These are phyloP conservation scores for Budorcas taxicolor DNA, from an alignment of 2,113 vertebrate species.

Conservation along the genomic window DNA sequence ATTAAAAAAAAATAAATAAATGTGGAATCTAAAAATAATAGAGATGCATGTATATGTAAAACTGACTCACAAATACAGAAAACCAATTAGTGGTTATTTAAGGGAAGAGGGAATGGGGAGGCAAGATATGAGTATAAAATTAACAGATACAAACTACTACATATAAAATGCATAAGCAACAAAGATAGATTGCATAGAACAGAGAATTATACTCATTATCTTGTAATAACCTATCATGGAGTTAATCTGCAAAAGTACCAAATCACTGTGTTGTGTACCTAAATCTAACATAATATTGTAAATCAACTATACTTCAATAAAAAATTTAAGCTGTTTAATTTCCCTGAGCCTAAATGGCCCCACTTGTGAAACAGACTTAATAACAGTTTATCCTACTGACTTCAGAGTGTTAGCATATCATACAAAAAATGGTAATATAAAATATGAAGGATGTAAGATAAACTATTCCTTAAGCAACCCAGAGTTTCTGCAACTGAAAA, in stretches of 20 bases:
- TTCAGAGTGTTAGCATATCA: neutral
- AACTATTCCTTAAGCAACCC: neutral
- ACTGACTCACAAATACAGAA: neutral
- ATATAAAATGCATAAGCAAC: neutral
- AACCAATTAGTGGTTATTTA: neutral
- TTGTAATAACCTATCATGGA: neutral
- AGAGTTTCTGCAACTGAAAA: neutral
- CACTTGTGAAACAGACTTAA: neutral
- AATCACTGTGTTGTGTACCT: neutral
- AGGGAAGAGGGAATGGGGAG: neutral
- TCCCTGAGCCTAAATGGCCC: neutral
- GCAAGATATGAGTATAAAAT: neutral
- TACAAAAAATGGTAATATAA: neutral
- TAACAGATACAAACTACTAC: neutral
- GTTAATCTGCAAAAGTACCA: neutral
- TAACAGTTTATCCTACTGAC: neutral
- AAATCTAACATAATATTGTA: neutral
- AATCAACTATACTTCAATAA: neutral
- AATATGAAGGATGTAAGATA: neutral
- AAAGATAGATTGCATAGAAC: neutral
- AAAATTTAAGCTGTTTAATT: neutral
- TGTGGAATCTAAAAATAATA: neutral
- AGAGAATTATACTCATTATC: neutral
- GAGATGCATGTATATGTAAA: neutral
- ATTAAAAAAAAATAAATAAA: neutral